phyloP scores from a whole-genome alignment of 2,797 vertebrate genomes.

The Neopelma chrysocephalum region DNA sequence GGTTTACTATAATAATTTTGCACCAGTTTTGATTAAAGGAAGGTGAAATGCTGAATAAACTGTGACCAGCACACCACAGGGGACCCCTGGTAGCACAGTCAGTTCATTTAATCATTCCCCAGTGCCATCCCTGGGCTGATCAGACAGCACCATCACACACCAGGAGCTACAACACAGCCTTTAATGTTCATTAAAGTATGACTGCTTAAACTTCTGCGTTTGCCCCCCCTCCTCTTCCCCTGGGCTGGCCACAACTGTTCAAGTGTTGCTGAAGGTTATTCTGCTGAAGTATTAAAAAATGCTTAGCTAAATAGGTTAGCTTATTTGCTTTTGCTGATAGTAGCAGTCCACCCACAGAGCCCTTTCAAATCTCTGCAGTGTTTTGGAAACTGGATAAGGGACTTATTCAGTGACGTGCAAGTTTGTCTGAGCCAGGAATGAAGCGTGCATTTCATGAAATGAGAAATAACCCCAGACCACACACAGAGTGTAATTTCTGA shows the following conservation, averaged over 20 bases:
- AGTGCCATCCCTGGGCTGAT: neutral
- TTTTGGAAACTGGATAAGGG: conserved; percentile 80
- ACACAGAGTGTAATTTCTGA: conserved; percentile 72
- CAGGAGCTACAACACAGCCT: neutral
- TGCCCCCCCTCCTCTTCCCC: neutral
- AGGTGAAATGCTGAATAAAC: neutral
- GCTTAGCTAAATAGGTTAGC: conserved; percentile 69
- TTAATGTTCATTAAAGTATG: conserved; percentile 14
- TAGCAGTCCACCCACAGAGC: conserved; percentile 73
- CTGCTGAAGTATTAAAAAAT: conserved; percentile 70
- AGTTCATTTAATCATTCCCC: neutral
- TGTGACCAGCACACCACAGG: neutral
- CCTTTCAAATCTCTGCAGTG: conserved; percentile 70
- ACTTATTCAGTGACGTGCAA: conserved; percentile 75
- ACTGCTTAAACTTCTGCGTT: neutral
- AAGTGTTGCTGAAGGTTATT: conserved; percentile 54
- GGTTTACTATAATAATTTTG: neutral
- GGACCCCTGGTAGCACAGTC: neutral
- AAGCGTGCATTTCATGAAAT: conserved; percentile 74
- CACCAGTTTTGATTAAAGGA: neutral
- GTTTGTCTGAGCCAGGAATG: conserved; percentile 71
- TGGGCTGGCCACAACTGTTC: conserved; percentile 33
- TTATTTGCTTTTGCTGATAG: conserved; percentile 80
- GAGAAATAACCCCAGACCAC: conserved; percentile 78
- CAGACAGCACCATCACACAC: neutral